These are phyloP conservation scores for Podiceps cristatus DNA, from an alignment of 2,113 vertebrate genomes.

Conservation along the genomic window DNA sequence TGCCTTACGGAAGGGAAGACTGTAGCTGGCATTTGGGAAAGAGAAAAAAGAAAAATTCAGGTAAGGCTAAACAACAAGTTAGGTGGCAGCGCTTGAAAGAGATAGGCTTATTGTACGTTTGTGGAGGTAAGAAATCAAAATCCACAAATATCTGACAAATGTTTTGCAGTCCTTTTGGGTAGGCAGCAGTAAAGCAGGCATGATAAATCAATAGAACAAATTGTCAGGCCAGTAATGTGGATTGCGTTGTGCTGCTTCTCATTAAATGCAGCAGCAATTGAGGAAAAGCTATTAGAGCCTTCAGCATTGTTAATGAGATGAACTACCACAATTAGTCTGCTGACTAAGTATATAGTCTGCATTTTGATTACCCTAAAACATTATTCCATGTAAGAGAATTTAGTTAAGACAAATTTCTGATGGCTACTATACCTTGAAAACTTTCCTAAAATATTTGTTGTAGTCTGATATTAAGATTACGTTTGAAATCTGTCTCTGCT, in stretches of 20 bases:
- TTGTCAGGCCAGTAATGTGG: constrained; percentile 62
- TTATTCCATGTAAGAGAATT: constrained; percentile 15
- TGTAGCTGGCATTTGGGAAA: not conserved
- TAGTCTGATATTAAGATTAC: constrained; percentile 12
- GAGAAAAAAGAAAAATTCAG: not conserved
- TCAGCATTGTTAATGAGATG: constrained; percentile 71
- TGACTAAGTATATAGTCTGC: constrained; percentile 54
- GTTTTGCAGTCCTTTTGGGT: constrained; percentile 59
- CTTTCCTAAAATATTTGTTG: not conserved
- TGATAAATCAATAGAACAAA: constrained; percentile 78
- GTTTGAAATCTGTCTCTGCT: constrained; percentile 41
- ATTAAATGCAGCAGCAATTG: constrained; percentile 68
- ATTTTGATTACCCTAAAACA: constrained; percentile 28
- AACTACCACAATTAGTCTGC: constrained; percentile 69
- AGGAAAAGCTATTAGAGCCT: constrained; percentile 70
- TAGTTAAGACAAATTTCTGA: not conserved
- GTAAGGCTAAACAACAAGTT: not conserved
- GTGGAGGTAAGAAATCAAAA: constrained; percentile 26
- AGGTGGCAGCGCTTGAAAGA: not conserved
- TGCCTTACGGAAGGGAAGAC: not conserved
- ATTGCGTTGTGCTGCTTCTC: constrained; percentile 71
- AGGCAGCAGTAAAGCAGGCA: constrained; percentile 35
- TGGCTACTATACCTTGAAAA: not conserved
- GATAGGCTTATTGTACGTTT: not conserved
- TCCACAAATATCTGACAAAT: constrained; percentile 38